Base-by-base conservation (phyloP, 1,140 invertebrate species). In the Lutraria rhynchaena region DNA sequence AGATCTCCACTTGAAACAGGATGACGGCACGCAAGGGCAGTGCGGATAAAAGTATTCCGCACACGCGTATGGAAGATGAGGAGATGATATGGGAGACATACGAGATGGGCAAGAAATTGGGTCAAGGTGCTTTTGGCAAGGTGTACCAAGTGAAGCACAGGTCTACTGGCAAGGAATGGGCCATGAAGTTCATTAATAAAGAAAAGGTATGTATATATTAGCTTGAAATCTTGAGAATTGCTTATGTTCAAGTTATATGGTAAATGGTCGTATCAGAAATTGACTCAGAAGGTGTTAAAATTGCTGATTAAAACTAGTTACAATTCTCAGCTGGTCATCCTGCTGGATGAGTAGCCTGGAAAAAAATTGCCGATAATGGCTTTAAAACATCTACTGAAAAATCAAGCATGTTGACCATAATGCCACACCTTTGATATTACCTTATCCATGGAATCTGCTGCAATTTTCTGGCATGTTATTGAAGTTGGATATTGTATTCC, bases 141-240 rank as follows among this genome's bases (percentile, higher is more conserved):
- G 94, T 94, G 9, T 89, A 93, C 69, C 81, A 91, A 74, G 93
- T 93, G 0, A 87, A 81, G 35, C 91, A 94, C 74, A 92, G 88
- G 71, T 78, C 84, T 11, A 93, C 89, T 5, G 87, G 86, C 3
- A 84, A 88, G 61, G 81, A 86, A 41, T 94, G 93, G 92, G 94
- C 94, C 5, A 93, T 94, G 78, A 94, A 94, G 90, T 91, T 92
- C 33, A 90, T 94, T 33, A 91, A 92, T 81, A 94, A 94, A 88
- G 91, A 92, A 84, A 92, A 93, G 88, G 93, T 93, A 90, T 90
- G 85, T 65, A n/a, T n/a, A n/a, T n/a, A n/a, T n/a, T 49, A n/a
- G 46, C n/a, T 49, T 49, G 11, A 13, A 49, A n/a, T 13, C n/a
- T 49, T 11, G 46, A n/a, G 46, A 13, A 49, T 49, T 11, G 46